Conservation (phyloP, 2,888 invertebrate species). For the Calameuta idolon region DNA sequence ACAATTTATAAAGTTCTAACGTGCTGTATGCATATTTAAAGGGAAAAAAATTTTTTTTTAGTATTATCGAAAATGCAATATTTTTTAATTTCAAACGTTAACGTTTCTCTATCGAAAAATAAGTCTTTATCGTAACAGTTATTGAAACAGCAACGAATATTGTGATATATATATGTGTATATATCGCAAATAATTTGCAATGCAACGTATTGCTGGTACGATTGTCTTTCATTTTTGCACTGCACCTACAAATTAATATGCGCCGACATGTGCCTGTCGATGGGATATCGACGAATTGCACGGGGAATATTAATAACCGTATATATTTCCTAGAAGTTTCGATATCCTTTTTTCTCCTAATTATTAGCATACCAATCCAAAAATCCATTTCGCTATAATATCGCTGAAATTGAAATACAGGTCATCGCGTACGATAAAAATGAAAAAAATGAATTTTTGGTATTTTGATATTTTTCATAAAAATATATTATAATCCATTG, state of each 20-base stretch:
- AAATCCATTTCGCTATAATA: not conserved
- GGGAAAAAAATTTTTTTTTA: too few relatives aligned
- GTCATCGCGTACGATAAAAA: not conserved
- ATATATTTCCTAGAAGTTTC: not conserved
- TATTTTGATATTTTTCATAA: not conserved
- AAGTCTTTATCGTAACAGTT: conserved; percentile 14
- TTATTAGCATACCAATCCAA: not conserved
- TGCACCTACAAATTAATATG: conserved; percentile 36
- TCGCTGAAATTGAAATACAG: not conserved
- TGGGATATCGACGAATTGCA: not conserved
- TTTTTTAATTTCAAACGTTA: conserved; percentile 17
- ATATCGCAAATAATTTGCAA: conserved; percentile 24
- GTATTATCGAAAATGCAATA: not conserved
- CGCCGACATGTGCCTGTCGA: conserved; percentile 14
- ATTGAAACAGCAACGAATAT: conserved; percentile 1
- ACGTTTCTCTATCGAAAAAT: conserved; percentile 27
- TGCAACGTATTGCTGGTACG: conserved; percentile 19
- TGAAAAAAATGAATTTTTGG: not conserved
- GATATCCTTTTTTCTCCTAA: not conserved
- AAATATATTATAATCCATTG: not conserved
- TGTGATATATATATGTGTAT: conserved; percentile 3
- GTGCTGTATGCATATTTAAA: too few relatives aligned
- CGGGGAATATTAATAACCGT: conserved; percentile 1
- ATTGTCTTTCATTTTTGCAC: conserved; percentile 35
- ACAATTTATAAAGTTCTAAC: too few relatives aligned